Evolutionary conservation across 2,888 invertebrate species (phyloP), one percentile per base, ranked within the genome.

Genomic region (Protula sp.): DNA sequence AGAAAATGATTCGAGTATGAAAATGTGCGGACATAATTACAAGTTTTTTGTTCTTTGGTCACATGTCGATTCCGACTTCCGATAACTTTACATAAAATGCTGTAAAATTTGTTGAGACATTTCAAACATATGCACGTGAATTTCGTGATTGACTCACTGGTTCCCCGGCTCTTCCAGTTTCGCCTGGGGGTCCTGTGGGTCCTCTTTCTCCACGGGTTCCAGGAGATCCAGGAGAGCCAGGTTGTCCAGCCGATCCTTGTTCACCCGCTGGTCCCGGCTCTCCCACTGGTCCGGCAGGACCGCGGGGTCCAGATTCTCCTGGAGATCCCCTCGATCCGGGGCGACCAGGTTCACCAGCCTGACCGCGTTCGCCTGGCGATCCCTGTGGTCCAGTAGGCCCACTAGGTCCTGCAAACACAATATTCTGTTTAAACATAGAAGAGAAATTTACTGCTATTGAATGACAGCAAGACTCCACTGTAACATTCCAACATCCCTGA

Each of bases 361-460:
- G 28, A 52, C 66, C 66, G 27, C 26, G 47, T 19, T 54, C 58
- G 45, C 66, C 66, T 51, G 24, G 22, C 27, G n/a, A 27, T 24
- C 65, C 65, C 4, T 63, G 63, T 22, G 26, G 24, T 5, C 61
- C 47, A 1, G 24, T 24, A 30, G 22, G 48, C n/a, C 65, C 65
- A 29, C 57, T 31, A 4, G 64, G 55, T 30, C 64, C 64, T 47
- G 54, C 5, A 47, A 24, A 29, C 19, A 60, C 63, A 52, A n/a
- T n/a, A n/a, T n/a, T n/a, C n/a, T n/a, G n/a, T n/a, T n/a, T n/a
- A n/a, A n/a, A 38, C 45, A 9, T 38, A 38, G 45, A 38, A n/a
- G 45, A n/a, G 9, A 14, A 9, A 38, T 38, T 38, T 14, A 38
- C 45, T 9, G 45, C n/a, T 38, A 38, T 38, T 38, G n/a, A 14